These are phyloP conservation scores for Alaudala cheleensis DNA, from an alignment of 2,113 vertebrate species.

Conservation along the genomic window DNA sequence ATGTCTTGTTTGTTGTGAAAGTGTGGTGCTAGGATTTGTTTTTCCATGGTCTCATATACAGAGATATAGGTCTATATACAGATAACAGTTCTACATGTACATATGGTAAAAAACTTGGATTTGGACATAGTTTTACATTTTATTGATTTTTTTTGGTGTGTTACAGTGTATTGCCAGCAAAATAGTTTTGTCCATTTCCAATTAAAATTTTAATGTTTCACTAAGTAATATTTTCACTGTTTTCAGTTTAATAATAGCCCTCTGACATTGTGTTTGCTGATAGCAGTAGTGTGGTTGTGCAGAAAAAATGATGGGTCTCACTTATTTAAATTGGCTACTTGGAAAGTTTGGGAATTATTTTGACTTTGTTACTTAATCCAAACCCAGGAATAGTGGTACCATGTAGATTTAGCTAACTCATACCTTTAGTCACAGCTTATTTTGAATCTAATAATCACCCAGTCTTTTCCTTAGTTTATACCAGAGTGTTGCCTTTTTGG, in stretches of 20 bases:
- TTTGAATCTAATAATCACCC: not conserved
- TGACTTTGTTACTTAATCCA: not conserved
- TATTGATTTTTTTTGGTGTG: not conserved
- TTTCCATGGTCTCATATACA: not conserved
- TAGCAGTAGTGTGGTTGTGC: not conserved
- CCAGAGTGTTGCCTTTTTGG: not conserved
- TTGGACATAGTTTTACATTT: not conserved
- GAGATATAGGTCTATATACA: not conserved
- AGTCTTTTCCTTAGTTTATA: not conserved
- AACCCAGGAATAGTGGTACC: not conserved
- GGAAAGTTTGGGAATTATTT: not conserved
- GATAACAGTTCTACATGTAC: not conserved
- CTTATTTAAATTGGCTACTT: not conserved
- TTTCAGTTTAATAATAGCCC: not conserved
- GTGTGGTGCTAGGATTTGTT: not conserved
- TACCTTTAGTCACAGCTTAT: not conserved
- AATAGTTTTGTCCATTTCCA: not conserved
- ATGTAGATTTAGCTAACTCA: not conserved
- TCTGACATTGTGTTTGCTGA: not conserved
- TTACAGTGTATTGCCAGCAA: not conserved
- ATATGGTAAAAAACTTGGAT: not conserved
- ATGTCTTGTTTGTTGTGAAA: not conserved
- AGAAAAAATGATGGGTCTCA: not conserved
- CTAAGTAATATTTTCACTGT: not conserved
- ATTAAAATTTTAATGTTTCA: not conserved